Percentiles rank a stretch among this genome's conserved stretches.
These are phyloP conservation scores for Akabosia matsudoensis DNA, from an alignment of 1,140 invertebrate genomes.

Conservation along the genomic window DNA sequence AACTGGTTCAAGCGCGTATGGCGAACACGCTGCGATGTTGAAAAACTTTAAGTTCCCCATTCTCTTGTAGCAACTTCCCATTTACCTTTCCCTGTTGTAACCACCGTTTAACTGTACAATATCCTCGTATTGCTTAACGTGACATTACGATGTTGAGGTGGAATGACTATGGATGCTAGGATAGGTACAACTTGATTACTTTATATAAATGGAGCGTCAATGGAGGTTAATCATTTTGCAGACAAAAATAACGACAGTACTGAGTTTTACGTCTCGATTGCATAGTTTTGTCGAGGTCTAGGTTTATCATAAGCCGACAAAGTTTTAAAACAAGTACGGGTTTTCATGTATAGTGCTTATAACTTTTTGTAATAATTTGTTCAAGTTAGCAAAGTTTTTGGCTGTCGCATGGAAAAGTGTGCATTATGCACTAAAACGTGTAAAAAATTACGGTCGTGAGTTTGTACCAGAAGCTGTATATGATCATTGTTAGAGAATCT, in stretches of 20 bases:
- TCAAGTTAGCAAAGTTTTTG: not conserved
- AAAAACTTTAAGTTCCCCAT: not conserved
- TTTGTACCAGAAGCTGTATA: no score
- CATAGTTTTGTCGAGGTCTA: constrained; percentile 1
- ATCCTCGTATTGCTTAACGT: not conserved
- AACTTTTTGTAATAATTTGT: not conserved
- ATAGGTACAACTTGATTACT: no score
- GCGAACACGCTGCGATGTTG: not conserved
- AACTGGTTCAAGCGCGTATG: not conserved
- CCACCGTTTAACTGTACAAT: not conserved
- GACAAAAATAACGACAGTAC: no score
- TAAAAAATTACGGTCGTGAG: no score
- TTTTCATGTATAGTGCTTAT: not conserved
- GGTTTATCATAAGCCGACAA: not conserved
- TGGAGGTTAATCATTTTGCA: no score
- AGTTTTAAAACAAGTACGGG: not conserved
- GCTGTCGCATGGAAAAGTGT: not conserved
- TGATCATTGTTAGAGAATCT: not conserved
- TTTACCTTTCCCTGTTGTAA: not conserved
- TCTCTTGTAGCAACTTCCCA: no score
- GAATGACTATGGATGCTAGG: no score
- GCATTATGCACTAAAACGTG: no score
- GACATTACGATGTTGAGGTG: no score
- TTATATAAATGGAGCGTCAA: no score
- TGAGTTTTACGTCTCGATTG: not conserved